Conservation (phyloP, 2,113 vertebrate species). For the Grus americana region DNA sequence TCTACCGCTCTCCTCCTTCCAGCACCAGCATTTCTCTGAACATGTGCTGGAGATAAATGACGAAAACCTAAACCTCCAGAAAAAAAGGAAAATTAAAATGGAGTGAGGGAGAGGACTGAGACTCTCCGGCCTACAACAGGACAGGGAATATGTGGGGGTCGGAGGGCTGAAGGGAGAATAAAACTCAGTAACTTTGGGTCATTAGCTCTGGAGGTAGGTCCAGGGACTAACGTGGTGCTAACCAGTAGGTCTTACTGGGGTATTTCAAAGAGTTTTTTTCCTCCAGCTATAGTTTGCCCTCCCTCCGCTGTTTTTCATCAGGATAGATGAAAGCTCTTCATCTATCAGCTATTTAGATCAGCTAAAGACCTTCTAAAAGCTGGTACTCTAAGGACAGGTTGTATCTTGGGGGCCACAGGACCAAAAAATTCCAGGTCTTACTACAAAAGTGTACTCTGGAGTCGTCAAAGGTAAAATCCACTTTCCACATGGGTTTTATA, state of each 20-base stretch:
- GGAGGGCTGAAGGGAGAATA: background rate
- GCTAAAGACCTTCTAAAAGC: background rate
- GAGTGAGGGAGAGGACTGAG: background rate
- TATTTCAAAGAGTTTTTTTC: background rate
- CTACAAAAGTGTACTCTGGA: background rate
- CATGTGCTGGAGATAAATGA: background rate
- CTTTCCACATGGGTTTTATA: background rate
- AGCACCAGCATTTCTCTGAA: background rate
- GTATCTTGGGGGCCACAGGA: background rate
- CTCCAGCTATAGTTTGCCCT: background rate
- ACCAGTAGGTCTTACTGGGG: background rate
- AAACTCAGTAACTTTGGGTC: background rate
- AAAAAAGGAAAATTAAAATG: background rate
- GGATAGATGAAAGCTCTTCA: background rate
- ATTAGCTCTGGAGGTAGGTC: background rate
- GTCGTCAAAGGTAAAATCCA: conserved; percentile 31
- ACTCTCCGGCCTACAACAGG: background rate
- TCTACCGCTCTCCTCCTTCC: background rate
- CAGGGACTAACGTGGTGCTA: background rate
- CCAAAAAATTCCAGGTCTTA: background rate
- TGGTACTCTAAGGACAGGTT: background rate
- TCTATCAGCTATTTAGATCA: background rate
- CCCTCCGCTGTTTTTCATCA: background rate
- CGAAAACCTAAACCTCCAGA: background rate
- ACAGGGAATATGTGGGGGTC: rapidly evolving